Conservation (phyloP, 1,140 invertebrate species). For the Temnothorax curvispinosus region DNA sequence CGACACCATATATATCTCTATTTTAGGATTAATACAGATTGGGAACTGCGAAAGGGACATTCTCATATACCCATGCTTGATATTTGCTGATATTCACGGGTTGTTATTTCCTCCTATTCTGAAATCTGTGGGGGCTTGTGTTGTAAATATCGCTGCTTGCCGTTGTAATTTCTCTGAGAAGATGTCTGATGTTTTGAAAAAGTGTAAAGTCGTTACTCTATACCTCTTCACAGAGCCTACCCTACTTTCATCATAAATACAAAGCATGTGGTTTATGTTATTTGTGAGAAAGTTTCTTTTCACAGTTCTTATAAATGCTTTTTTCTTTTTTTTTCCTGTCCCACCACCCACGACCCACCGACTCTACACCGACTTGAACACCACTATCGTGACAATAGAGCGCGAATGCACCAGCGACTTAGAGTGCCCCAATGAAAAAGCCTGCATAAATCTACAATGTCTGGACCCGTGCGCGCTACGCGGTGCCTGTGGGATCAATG, state of each 20-base stretch:
- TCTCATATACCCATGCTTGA: slow-evolving; percentile 88
- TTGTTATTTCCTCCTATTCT: slow-evolving; percentile 81
- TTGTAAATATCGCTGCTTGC: slow-evolving; percentile 89
- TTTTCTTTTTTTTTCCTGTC: slow-evolving; percentile 88
- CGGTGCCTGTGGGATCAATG: slow-evolving; percentile 95
- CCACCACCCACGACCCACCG: slow-evolving; percentile 81
- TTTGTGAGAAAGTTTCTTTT: slow-evolving; percentile 91
- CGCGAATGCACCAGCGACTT: slow-evolving; percentile 95
- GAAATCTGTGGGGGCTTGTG: slow-evolving; percentile 84
- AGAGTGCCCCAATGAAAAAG: slow-evolving; percentile 96
- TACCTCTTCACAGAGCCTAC: slow-evolving; percentile 74
- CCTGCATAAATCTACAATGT: slow-evolving; percentile 94
- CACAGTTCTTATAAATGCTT: slow-evolving; percentile 91
- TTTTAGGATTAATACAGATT: slow-evolving; percentile 86
- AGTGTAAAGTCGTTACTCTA: slow-evolving; percentile 71
- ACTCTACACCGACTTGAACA: slow-evolving; percentile 64
- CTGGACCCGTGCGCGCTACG: slow-evolving; percentile 95
- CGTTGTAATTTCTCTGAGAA: slow-evolving; percentile 69
- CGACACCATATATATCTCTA: slow-evolving; percentile 57
- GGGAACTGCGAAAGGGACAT: slow-evolving; percentile 89
- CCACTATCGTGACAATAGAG: slow-evolving; percentile 86
- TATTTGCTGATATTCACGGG: slow-evolving; percentile 82
- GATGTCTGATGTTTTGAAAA: slow-evolving; percentile 60
- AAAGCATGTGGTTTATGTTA: slow-evolving; percentile 90
- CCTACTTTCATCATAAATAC: slow-evolving; percentile 78